Evolutionary conservation across 2,888 invertebrate species (phyloP), one percentile per base, ranked within the genome.

Genomic region (Eupithecia vulgata): DNA sequence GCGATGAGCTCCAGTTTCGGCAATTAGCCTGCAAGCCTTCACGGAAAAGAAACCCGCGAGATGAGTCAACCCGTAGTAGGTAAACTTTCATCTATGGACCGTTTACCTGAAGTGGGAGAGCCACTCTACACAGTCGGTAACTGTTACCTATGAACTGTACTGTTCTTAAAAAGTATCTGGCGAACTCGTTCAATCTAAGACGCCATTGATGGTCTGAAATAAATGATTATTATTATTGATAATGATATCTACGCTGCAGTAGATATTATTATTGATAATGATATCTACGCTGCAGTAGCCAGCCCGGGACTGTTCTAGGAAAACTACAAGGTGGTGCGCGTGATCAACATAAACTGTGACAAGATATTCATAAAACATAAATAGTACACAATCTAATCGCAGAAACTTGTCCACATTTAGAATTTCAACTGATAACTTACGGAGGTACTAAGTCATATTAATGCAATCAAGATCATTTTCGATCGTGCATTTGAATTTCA

Each of bases 1-100:
- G 61, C 59, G 30, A n/a, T n/a, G 64, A 10, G 79, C 79, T 78
- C n/a, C 72, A 78, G 80, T 87, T 83, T 85, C 84, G 83, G 81
- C 81, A 83, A 83, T 78, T 75, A 71, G 62, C 73, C 74, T 73
- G 79, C 72, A 78, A 71, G 45, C 65, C 71, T 75, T 79, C 70
- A 78, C 75, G 80, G 78, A 77, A 79, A 74, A 73, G 71, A 76
- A 75, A 69, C 76, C 74, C 76, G 70, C 76, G 73, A 73, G 66
- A 74, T 84, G 82, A 83, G 48, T 83, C 81, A 82, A 78, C 70
- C 70, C 67, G 71, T 67, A 77, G 76, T 72, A 73, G 72, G 77
- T 30, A 62, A 59, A 76, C 76, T 80, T 81, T 81, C 80, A 81
- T 84, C 83, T 74, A 81, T 79, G 71, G 67, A 61, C 77, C 67